Evolutionary conservation across 2,797 vertebrate genomes (phyloP).

Genomic region (Manis javanica): DNA sequence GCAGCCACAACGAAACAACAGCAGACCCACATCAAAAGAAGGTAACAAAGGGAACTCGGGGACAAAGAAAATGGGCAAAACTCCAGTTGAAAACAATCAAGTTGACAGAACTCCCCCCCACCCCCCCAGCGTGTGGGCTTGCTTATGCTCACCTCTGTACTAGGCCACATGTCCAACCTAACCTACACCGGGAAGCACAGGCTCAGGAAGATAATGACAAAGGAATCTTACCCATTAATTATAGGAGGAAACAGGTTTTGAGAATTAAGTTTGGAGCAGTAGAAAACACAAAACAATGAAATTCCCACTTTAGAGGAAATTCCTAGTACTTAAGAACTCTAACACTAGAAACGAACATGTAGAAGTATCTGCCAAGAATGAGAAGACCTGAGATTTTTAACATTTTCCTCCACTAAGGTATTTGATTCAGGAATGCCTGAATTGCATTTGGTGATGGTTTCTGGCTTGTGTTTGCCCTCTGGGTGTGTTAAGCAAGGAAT

Average conservation of each 20-base stretch:
- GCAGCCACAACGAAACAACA: not conserved
- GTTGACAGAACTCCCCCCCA: accelerated
- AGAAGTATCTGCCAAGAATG: constrained; percentile 71
- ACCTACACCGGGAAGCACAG: not conserved
- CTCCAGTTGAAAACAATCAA: not conserved
- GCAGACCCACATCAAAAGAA: not conserved
- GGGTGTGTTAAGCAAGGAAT: constrained; percentile 77
- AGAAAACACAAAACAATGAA: not conserved
- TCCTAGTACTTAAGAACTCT: not conserved
- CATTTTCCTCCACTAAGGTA: constrained; percentile 72
- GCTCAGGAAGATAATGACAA: no score
- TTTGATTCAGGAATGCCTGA: constrained; percentile 80
- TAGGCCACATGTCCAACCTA: not conserved
- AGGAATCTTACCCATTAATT: not conserved
- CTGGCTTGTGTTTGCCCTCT: constrained; percentile 85
- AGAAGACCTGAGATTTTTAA: constrained; percentile 72
- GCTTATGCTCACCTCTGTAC: no score
- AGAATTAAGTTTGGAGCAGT: not conserved
- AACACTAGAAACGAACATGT: not conserved
- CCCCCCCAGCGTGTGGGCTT: not conserved
- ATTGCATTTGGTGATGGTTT: constrained; percentile 76
- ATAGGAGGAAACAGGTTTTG: not conserved
- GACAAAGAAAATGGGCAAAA: not conserved
- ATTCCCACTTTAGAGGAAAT: not conserved
- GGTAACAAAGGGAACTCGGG: not conserved